Conservation (phyloP, 2,888 invertebrate species). For the Idaea biselata region DNA sequence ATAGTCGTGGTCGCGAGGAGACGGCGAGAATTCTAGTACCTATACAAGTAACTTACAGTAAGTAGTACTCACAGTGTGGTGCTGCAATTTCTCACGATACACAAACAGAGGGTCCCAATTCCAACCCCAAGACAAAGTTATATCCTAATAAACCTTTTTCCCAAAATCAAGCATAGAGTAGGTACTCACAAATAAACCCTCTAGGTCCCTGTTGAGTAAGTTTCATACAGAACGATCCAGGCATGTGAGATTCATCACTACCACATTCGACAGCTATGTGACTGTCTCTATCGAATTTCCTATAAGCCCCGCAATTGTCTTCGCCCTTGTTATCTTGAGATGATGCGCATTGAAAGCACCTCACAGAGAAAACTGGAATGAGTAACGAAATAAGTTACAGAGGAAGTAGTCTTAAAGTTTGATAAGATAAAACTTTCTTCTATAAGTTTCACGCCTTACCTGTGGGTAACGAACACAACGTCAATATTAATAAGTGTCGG, state of each 20-base stretch:
- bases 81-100: too few relatives aligned
- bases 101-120: too few relatives aligned
- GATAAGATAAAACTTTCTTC: background rate
- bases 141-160: background rate
- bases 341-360: conserved; percentile 97
- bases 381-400: conserved; percentile 3
- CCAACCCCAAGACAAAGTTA: background rate
- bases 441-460: conserved; percentile 18
- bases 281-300: conserved; percentile 89
- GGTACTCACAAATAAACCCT: conserved; percentile 94
- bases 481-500: conserved; percentile 15
- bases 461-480: conserved; percentile 23
- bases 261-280: conserved; percentile 96
- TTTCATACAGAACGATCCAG: conserved; percentile 98
- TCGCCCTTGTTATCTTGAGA: conserved; percentile 87
- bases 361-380: conserved; percentile 84
- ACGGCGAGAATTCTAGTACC: too few relatives aligned
- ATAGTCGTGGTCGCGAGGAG: too few relatives aligned
- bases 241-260: conserved; percentile 95
- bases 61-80: too few relatives aligned
- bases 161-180: background rate
- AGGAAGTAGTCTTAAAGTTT: conserved; percentile 3
- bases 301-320: conserved; percentile 95
- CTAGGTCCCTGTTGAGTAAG: conserved; percentile 95
- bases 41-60: too few relatives aligned